phyloP scores from a whole-genome alignment of 2,888 invertebrate species.

The Allacma fusca region DNA sequence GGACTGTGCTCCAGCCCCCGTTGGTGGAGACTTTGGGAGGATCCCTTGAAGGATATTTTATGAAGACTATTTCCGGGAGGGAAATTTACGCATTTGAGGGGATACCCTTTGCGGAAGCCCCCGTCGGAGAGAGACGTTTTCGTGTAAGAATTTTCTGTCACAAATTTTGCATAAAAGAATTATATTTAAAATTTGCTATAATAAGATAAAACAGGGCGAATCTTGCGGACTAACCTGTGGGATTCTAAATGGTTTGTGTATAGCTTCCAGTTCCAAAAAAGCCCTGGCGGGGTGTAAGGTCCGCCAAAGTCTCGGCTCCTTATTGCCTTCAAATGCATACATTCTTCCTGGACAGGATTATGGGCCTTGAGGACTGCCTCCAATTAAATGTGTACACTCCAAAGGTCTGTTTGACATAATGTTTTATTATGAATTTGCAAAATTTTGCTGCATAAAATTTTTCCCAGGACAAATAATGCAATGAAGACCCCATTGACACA shows the following conservation, averaged over 20 bases:
- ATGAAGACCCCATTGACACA: no score
- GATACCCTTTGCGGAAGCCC: constrained; percentile 27
- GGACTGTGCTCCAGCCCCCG: neutral
- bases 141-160: neutral
- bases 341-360: constrained; percentile 22
- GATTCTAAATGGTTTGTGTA: neutral
- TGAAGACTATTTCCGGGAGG: constrained; percentile 24
- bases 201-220: no score
- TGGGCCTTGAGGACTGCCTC: constrained; percentile 40
- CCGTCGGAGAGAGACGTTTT: constrained; percentile 20
- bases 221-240: no score
- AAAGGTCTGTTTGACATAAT: neutral
- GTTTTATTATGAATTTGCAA: no score
- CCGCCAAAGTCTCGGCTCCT: constrained; percentile 12
- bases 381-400: constrained; percentile 36
- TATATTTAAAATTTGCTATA: no score
- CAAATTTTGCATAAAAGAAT: no score
- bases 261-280: constrained; percentile 33
- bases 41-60: constrained; percentile 20
- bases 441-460: no score
- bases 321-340: constrained; percentile 42
- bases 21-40: neutral
- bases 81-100: constrained; percentile 29
- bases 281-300: constrained; percentile 27
- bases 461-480: no score